phyloP scores from a whole-genome alignment of 1,140 invertebrate species.

The Panagrolaimus sp. region DNA sequence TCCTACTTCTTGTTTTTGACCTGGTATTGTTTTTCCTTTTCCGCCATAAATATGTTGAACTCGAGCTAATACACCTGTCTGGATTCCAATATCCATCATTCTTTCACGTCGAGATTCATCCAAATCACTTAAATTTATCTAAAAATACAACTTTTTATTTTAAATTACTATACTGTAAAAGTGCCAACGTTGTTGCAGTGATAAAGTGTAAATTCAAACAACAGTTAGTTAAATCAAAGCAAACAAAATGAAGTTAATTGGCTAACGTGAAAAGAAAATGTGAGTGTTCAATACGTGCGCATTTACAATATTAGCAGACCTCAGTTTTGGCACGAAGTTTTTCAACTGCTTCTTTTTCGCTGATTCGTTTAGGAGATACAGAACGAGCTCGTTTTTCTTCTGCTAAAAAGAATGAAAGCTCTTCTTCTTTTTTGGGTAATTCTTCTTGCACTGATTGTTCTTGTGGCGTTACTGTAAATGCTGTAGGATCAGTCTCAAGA shows the following conservation, averaged over 20 bases:
- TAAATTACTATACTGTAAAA: too few species aligned
- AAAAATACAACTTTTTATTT: not conserved
- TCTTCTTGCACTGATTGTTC: not conserved
- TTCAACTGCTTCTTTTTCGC: constrained; percentile 14
- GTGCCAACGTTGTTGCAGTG: too few species aligned
- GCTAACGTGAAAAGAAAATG: too few species aligned
- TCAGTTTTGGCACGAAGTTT: not conserved
- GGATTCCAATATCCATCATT: constrained; percentile 39
- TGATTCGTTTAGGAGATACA: not conserved
- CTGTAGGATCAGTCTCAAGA: too few species aligned
- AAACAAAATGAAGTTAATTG: too few species aligned
- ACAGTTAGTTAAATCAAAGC: too few species aligned
- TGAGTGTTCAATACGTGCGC: too few species aligned
- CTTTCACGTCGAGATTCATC: constrained; percentile 31
- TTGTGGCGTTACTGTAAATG: not conserved
- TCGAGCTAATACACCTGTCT: constrained; percentile 36
- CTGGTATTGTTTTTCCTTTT: constrained; percentile 6
- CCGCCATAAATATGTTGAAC: constrained; percentile 38
- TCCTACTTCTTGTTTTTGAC: not conserved
- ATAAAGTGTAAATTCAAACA: too few species aligned
- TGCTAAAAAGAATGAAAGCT: not conserved
- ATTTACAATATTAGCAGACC: too few species aligned
- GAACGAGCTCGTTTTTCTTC: too few species aligned
- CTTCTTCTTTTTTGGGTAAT: constrained; percentile 5
- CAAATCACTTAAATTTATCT: constrained; percentile 28